Conservation (phyloP, 2,888 invertebrate genomes). For the Dichetophora obliterata region DNA sequence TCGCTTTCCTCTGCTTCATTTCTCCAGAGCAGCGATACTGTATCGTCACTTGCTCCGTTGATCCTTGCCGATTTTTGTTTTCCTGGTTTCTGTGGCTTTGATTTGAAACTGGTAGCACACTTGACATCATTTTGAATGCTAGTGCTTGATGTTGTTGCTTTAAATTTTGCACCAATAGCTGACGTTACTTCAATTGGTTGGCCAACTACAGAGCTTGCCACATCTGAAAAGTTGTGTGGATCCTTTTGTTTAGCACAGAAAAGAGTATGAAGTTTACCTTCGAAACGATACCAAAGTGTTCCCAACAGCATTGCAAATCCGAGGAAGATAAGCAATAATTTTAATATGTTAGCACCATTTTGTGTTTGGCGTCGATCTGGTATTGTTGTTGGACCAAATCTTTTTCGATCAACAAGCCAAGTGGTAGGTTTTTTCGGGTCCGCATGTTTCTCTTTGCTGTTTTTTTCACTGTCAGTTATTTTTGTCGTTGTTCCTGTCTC, state of each 20-base stretch:
- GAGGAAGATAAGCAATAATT: constrained; percentile 33
- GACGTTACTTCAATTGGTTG: constrained; percentile 26
- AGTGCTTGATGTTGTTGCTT: not conserved
- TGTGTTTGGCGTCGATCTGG: constrained; percentile 18
- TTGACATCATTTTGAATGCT: not conserved
- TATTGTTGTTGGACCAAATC: constrained; percentile 22
- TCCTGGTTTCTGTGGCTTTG: not conserved
- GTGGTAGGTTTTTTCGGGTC: not conserved
- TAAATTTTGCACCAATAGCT: constrained; percentile 10
- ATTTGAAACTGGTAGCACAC: not conserved
- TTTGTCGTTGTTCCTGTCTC: constrained; percentile 9
- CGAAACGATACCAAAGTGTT: constrained; percentile 36
- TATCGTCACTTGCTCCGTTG: not conserved
- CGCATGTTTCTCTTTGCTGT: not conserved
- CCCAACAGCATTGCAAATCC: constrained; percentile 20
- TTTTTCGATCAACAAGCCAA: constrained; percentile 20
- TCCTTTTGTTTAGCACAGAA: constrained; percentile 34
- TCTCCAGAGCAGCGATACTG: constrained; percentile 23
- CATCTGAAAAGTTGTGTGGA: constrained; percentile 18
- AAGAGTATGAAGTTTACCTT: constrained; percentile 35
- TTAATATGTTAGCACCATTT: constrained; percentile 26
- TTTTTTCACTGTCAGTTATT: not conserved
- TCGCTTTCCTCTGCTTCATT: constrained; percentile 35
- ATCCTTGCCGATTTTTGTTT: constrained; percentile 14
- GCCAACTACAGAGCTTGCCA: not conserved